phyloP scores from a whole-genome alignment of 2,797 vertebrate genomes.

The Labeo calbasu region DNA sequence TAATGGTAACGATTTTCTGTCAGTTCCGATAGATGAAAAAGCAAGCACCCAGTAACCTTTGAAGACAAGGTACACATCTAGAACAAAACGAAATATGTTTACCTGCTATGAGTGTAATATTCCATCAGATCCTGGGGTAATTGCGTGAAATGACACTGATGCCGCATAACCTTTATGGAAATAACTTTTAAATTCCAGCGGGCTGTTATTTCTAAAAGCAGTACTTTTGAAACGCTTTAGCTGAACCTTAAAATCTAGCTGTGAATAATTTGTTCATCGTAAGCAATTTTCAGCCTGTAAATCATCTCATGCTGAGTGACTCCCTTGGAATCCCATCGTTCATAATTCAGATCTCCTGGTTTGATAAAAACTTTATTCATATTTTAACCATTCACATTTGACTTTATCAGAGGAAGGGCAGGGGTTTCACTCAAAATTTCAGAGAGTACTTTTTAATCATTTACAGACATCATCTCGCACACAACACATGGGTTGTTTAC shows the following conservation, averaged over 20 bases:
- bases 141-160: slow-evolving; percentile 36
- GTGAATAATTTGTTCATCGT: slow-evolving; percentile 21
- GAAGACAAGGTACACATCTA: slow-evolving; percentile 18
- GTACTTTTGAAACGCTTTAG: slow-evolving; percentile 6
- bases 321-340: slow-evolving; percentile 4
- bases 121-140: slow-evolving; percentile 25
- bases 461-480: neutral
- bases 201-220: neutral
- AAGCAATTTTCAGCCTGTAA: slow-evolving; percentile 21
- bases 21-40: slow-evolving; percentile 39
- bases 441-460: neutral
- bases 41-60: slow-evolving; percentile 8
- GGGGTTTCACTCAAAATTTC: neutral
- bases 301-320: neutral
- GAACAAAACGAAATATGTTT: slow-evolving; percentile 41
- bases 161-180: slow-evolving; percentile 22
- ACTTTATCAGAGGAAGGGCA: neutral
- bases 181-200: slow-evolving; percentile 8
- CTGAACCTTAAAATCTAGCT: slow-evolving; percentile 23
- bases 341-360: slow-evolving; percentile 1
- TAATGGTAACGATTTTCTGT: slow-evolving; percentile 38
- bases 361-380: neutral
- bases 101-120: slow-evolving; percentile 25
- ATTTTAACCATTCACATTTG: slow-evolving; percentile 6
- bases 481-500: neutral